Percentiles rank a stretch among this genome's conserved stretches.
These are phyloP conservation scores for Listronotus bonariensis DNA, from an alignment of 1,140 invertebrate genomes.

Conservation along the genomic window DNA sequence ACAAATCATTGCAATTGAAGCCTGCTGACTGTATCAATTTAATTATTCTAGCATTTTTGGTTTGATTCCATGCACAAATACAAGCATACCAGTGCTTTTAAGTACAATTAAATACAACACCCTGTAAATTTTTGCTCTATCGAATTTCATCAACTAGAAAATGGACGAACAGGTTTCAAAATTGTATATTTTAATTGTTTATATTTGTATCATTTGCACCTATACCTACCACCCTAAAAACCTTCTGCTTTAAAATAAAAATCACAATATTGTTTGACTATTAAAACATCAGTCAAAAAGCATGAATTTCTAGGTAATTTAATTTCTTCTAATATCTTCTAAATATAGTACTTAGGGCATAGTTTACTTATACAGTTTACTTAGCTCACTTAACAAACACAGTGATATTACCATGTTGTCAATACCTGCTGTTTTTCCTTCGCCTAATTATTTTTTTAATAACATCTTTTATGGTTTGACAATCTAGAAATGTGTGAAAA, in stretches of 20 bases:
- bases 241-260: not conserved
- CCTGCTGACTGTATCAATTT: too few species aligned
- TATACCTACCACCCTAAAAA: not conserved
- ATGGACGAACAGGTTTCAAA: slow-evolving; percentile 16
- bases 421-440: too few species aligned
- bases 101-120: not conserved
- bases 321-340: slow-evolving; percentile 9
- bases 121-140: not conserved
- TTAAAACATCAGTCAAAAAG: not conserved
- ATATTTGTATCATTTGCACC: not conserved
- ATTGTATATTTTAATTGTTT: not conserved
- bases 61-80: too few species aligned
- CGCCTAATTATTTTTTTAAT: too few species aligned
- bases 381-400: too few species aligned
- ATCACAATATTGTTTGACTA: slow-evolving; percentile 4
- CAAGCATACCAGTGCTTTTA: too few species aligned
- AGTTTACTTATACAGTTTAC: too few species aligned
- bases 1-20: too few species aligned
- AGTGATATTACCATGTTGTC: too few species aligned
- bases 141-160: not conserved
- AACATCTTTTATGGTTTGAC: too few species aligned
- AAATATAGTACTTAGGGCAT: not conserved
- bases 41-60: too few species aligned
- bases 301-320: not conserved
- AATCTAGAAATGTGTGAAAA: too few species aligned